Percentiles rank a stretch among this genome's conserved stretches.
phyloP scores from a whole-genome alignment of 1,140 invertebrate species.

The Heliothis subflexa region DNA sequence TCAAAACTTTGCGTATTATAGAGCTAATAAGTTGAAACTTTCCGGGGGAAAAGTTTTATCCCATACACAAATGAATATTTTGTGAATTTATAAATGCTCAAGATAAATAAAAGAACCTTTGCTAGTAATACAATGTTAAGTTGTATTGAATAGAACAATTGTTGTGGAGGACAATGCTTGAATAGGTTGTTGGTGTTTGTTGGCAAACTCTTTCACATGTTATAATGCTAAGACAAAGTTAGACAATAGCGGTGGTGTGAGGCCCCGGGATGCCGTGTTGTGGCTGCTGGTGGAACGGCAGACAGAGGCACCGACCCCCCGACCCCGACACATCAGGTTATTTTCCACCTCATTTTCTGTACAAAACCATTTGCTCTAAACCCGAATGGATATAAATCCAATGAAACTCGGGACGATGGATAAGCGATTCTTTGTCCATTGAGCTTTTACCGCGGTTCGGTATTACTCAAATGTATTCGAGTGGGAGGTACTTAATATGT shows the following conservation, averaged over 20 bases:
- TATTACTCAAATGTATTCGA: slow-evolving; percentile 11
- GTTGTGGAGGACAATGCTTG: slow-evolving; percentile 16
- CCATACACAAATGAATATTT: slow-evolving; percentile 16
- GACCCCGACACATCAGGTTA: slow-evolving; percentile 70
- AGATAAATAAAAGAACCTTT: neutral
- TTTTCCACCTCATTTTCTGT: slow-evolving; percentile 46
- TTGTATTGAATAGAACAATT: slow-evolving; percentile 11
- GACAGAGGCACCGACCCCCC: slow-evolving; percentile 80
- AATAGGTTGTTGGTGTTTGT: slow-evolving; percentile 7
- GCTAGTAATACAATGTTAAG: slow-evolving; percentile 1
- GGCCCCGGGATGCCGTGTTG: slow-evolving; percentile 74
- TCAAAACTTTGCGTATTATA: slow-evolving; percentile 33
- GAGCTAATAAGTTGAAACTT: slow-evolving; percentile 35
- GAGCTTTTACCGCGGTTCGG: slow-evolving; percentile 11
- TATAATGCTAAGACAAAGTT: slow-evolving; percentile 26
- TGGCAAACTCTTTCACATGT: slow-evolving; percentile 8
- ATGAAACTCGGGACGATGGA: slow-evolving; percentile 37
- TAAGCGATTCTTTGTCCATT: slow-evolving; percentile 39
- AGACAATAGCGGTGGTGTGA: slow-evolving; percentile 11
- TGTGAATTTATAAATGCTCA: slow-evolving; percentile 5
- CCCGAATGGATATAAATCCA: slow-evolving; percentile 31
- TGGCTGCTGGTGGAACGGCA: slow-evolving; percentile 83
- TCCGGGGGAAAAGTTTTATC: slow-evolving; percentile 34
- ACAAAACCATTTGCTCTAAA: slow-evolving; percentile 43
- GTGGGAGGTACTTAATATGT: neutral